These are phyloP conservation scores for Pristionchus arcanus DNA, from an alignment of 2,888 invertebrate species.

Conservation along the genomic window DNA sequence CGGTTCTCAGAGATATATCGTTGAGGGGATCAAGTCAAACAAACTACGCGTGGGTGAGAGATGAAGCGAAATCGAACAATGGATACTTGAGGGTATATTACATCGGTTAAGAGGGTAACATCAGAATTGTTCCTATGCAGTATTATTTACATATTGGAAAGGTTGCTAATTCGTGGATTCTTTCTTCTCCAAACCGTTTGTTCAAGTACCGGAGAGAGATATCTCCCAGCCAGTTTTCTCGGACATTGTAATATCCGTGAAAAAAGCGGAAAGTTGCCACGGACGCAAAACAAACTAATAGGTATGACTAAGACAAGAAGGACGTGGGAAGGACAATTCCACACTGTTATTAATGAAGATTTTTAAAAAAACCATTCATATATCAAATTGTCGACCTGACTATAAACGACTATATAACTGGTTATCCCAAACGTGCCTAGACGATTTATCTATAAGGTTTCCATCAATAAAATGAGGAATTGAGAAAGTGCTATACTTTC, in stretches of 20 bases:
- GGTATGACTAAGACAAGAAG: constrained; percentile 6
- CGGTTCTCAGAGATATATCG: constrained; percentile 33
- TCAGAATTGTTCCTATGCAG: too few species aligned
- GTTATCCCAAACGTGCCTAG: too few species aligned
- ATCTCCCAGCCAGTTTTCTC: constrained; percentile 27
- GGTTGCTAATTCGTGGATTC: neutral
- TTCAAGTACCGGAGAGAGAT: neutral
- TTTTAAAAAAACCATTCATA: too few species aligned
- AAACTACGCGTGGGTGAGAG: constrained; percentile 38
- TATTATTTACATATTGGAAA: too few species aligned
- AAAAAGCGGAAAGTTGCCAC: neutral
- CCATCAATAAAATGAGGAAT: neutral
- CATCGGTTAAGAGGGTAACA: neutral
- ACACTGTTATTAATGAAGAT: neutral
- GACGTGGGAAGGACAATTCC: neutral
- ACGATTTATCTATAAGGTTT: neutral
- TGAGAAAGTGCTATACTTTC: constrained; percentile 36
- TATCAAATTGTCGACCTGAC: too few species aligned
- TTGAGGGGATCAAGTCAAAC: constrained; percentile 45
- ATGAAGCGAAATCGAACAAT: constrained; percentile 19
- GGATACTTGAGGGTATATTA: neutral
- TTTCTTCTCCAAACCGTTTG: neutral
- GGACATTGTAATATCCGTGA: constrained; percentile 38
- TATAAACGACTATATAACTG: too few species aligned
- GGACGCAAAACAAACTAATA: constrained; percentile 18